These are phyloP conservation scores for Drepana falcataria DNA, from an alignment of 2,888 invertebrate genomes.

Conservation along the genomic window DNA sequence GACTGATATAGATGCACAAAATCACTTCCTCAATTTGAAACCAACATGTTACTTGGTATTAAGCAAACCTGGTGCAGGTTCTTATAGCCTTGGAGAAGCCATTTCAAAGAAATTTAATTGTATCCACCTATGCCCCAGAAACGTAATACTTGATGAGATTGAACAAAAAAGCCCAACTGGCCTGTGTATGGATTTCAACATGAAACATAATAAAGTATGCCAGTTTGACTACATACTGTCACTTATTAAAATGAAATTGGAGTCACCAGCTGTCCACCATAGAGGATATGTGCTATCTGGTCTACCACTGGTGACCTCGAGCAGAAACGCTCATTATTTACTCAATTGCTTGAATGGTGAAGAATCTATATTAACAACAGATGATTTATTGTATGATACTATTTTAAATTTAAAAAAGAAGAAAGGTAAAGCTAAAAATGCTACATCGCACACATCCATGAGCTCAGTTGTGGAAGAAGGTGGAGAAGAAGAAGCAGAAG, in stretches of 20 bases:
- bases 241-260: constrained; percentile 72
- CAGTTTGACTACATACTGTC: constrained; percentile 69
- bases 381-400: constrained; percentile 43
- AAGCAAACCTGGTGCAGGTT: constrained; percentile 78
- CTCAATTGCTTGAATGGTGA: constrained; percentile 42
- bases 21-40: constrained; percentile 60
- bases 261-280: constrained; percentile 71
- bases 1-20: constrained; percentile 74
- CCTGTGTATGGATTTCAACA: constrained; percentile 76
- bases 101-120: constrained; percentile 78
- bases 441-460: constrained; percentile 25
- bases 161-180: constrained; percentile 75
- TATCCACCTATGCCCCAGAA: constrained; percentile 77
- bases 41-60: constrained; percentile 80
- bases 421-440: constrained; percentile 29
- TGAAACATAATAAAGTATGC: constrained; percentile 72
- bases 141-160: constrained; percentile 78
- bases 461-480: constrained; percentile 31
- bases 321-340: constrained; percentile 28
- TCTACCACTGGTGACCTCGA: constrained; percentile 79
- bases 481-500: constrained; percentile 34
- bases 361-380: constrained; percentile 38
- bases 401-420: constrained; percentile 49
- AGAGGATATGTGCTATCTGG: constrained; percentile 83
- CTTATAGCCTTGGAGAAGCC: constrained; percentile 72